Base-by-base conservation (phyloP, 2,888 invertebrate genomes). In the Morpho helenor region DNA sequence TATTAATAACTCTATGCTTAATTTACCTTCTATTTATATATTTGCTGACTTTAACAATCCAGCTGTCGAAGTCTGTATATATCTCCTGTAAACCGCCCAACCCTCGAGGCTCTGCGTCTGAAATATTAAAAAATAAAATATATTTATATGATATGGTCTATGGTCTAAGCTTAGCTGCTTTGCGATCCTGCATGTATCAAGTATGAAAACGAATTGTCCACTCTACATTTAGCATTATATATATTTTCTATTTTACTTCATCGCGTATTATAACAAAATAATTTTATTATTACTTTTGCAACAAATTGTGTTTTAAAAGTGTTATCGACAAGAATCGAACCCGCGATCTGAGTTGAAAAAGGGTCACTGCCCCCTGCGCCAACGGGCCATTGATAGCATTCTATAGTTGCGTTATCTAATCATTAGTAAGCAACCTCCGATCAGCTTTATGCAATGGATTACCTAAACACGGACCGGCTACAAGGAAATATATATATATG, bases 21-120 rank as follows among this genome's bases (percentile, higher is more conserved):
- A 7, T 49, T 49, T 66, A 74, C 73, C 71, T 69, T 40, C 45
- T 58, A 39, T 60, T 59, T 22, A 59, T 54, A 41, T 59, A 60
- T 62, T 66, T 62, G 43, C 49, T 67, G 39, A 73, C 74, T 61
- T 66, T 72, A 6, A 69, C 63, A 2, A 82, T 51, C 83, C 84
- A 84, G 7, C 66, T 65, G 47, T 84, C 82, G 42, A 84, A 84
- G 53, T 84, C 79, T 8, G 77, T 79, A 64, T 73, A 74, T 6
- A 75, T 63, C 3, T 69, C 70, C n/a, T 75, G 73, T 5, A 80
- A 68, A 9, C 77, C 73, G 40, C 67, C 65, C 7, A 68, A 46
- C 31, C 65, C 63, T 9, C 10, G 48, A 42, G 22, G 43, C n/a
- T 39, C 50, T 7, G 56, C 48, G 8, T 61, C 56, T 64, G 47